Percentiles rank a stretch among this genome's conserved stretches.
Evolutionary conservation across 2,113 vertebrate genomes (phyloP).

Genomic region (Notechis scutatus): DNA sequence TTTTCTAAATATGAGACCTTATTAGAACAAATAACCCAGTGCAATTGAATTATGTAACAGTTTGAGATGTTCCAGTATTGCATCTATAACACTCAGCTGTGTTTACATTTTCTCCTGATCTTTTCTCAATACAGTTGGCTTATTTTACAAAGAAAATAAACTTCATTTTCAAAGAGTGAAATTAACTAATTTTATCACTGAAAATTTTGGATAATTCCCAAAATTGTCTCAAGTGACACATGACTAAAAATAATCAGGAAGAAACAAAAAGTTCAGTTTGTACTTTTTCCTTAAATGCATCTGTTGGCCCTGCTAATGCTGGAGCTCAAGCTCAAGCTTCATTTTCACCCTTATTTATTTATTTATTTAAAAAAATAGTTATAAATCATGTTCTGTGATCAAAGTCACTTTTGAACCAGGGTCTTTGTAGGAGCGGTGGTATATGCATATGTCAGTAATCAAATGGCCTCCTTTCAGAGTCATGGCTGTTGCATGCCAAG

Average conservation of each 20-base stretch:
- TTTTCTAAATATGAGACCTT: background rate
- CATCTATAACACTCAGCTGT: slow-evolving; percentile 14
- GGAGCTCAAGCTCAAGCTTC: background rate
- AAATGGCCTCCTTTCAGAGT: background rate
- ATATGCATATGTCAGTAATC: background rate
- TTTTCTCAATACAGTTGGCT: slow-evolving; percentile 16
- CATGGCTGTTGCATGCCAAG: background rate
- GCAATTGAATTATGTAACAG: slow-evolving; percentile 16
- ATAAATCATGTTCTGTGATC: background rate
- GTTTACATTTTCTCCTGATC: background rate
- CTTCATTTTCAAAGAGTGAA: slow-evolving; percentile 16
- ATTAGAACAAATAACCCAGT: slow-evolving; percentile 4
- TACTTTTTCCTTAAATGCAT: background rate
- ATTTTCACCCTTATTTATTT: background rate
- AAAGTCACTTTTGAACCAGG: background rate
- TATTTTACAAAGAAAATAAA: background rate
- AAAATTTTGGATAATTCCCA: slow-evolving; percentile 13
- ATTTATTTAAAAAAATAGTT: background rate
- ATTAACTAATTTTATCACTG: slow-evolving; percentile 22
- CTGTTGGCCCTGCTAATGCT: background rate
- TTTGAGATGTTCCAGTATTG: background rate
- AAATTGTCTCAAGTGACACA: background rate
- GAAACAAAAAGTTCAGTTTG: background rate
- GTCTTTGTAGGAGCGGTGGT: background rate
- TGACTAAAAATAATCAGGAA: background rate